A percentile compares a stretch with the other conserved stretches of the same genome.
Evolutionary conservation across 1,140 invertebrate species (phyloP).

Genomic region (Colletes gigas): DNA sequence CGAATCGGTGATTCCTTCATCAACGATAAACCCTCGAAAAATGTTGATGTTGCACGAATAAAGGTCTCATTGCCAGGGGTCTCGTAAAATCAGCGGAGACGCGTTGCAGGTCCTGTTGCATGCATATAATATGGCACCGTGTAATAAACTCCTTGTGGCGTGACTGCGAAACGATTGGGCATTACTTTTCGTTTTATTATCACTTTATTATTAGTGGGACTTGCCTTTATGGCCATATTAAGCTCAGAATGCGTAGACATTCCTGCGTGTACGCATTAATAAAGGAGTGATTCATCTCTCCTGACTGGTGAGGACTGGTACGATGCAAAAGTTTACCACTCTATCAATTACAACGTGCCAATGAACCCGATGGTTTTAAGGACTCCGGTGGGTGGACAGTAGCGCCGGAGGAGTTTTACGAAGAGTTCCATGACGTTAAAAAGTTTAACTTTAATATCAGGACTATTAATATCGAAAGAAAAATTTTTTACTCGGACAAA

Average conservation of each 20-base stretch:
- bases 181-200: conserved; percentile 77
- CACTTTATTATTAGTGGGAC: conserved; percentile 75
- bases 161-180: conserved; percentile 67
- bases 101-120: conserved; percentile 48
- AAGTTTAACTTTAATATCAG: background rate
- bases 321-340: conserved; percentile 70
- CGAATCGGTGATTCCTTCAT: conserved; percentile 52
- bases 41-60: conserved; percentile 51
- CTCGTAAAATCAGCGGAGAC: conserved; percentile 63
- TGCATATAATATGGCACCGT: conserved; percentile 68
- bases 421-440: background rate
- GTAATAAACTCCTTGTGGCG: conserved; percentile 74
- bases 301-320: conserved; percentile 42
- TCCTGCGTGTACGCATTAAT: conserved; percentile 7
- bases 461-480: too few species aligned
- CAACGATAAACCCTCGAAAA: conserved; percentile 57
- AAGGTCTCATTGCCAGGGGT: conserved; percentile 59
- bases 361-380: conserved; percentile 35
- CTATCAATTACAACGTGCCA: conserved; percentile 72
- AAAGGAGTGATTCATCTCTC: conserved; percentile 60
- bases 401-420: conserved; percentile 27
- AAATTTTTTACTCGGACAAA: too few species aligned
- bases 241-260: conserved; percentile 35
- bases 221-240: conserved; percentile 73
- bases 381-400: background rate